Base-by-base conservation (phyloP, 2,888 invertebrate genomes). In the Liposcelis brunnea region DNA sequence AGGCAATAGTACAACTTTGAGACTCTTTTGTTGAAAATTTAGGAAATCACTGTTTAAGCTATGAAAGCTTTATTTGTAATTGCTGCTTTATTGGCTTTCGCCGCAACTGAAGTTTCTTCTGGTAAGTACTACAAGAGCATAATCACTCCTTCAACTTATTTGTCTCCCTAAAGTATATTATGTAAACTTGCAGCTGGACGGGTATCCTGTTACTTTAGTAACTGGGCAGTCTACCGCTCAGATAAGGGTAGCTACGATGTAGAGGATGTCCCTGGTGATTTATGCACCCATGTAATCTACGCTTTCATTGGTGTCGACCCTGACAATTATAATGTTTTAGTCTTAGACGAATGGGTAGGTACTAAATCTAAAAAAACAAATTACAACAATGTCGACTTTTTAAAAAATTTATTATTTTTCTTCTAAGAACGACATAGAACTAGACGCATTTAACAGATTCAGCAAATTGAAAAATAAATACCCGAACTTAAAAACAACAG, bases 281-380 rank as follows among this genome's bases (percentile, higher is more conserved):
- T 82, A 49, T 90, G 89, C 59, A 89, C 89, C 0, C 89, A 90
- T 60, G 61, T 87, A 38, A 76, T 90, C 44, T 90, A 90, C 64
- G 85, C 89, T 2, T 89, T 90, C 63, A 79, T 87, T 52, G 89
- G 89, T 1, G 79, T 89, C 49, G 73, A 82, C 53, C 80, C 86
- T 61, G 73, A 74, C 31, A 74, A 71, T 11, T 80, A 81, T 74
- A 75, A 79, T 54, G 75, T 86, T 5, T 67, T 85, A 7, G 68
- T 87, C 15, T 76, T 89, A 43, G 87, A 89, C 60, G 79, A 79
- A 2, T 84, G 86, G 66, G 80, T 80, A 61, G 62, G 55, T 48
- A 26, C 5, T 4, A 8, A 26, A 4, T 4, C 26, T 26, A 26
- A 26, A 26, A 4, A 8, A 6, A n/a, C n/a, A n/a, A n/a, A n/a